Conservation (phyloP, 2,797 vertebrate genomes). For the Parauchenoglanis punctatus region DNA sequence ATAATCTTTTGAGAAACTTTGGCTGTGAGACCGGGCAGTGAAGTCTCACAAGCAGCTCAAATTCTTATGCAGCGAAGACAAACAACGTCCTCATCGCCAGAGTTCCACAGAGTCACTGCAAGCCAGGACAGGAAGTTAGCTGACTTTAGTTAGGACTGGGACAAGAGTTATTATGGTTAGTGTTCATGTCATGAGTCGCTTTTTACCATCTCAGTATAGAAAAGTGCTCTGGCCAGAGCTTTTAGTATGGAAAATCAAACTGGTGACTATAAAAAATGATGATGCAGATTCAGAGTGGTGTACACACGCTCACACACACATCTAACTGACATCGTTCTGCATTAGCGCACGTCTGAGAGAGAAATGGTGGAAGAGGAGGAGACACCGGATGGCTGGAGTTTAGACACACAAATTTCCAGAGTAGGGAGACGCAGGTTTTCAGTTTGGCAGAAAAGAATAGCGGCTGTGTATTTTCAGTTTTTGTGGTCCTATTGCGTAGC, state of each 20-base stretch:
- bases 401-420: background rate
- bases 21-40: background rate
- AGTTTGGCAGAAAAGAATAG: background rate
- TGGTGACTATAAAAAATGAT: background rate
- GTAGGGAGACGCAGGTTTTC: conserved; percentile 11
- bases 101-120: background rate
- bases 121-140: background rate
- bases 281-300: background rate
- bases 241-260: background rate
- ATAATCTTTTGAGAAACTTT: conserved; percentile 10
- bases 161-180: background rate
- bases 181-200: background rate
- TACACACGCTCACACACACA: conserved; percentile 47
- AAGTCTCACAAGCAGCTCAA: conserved; percentile 17
- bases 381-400: conserved; percentile 49
- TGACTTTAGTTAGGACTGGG: background rate
- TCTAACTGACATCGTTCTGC: conserved; percentile 66
- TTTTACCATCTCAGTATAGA: background rate
- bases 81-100: background rate
- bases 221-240: background rate
- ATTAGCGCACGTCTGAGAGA: conserved; percentile 49
- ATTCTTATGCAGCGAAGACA: background rate
- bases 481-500: background rate
- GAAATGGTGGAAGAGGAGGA: conserved; percentile 44
- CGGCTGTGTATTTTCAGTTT: background rate